These are phyloP conservation scores for Phylloscopus collybita DNA, from an alignment of 2,797 vertebrate genomes.

Conservation along the genomic window DNA sequence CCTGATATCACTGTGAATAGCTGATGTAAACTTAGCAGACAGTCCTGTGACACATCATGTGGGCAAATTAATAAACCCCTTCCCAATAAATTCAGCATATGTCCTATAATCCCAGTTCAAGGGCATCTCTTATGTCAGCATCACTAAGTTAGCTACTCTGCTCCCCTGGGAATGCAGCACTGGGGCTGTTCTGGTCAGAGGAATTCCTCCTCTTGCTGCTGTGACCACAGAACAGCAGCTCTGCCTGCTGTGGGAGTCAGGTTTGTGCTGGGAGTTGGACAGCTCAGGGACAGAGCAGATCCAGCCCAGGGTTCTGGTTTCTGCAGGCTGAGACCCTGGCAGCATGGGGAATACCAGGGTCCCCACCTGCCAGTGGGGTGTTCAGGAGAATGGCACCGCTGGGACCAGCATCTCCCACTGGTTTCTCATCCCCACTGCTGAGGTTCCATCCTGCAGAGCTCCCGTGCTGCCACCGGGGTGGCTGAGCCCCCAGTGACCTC, in stretches of 20 bases:
- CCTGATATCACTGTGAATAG: conserved; percentile 39
- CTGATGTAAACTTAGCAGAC: conserved; percentile 48
- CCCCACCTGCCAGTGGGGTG: not conserved
- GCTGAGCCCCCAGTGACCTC: not conserved
- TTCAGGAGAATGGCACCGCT: not conserved
- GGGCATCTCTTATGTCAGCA: conserved; percentile 11
- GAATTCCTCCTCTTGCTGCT: not conserved
- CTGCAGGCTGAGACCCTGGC: not conserved
- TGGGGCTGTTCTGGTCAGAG: not conserved
- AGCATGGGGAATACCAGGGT: not conserved
- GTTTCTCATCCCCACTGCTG: not conserved
- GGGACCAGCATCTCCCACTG: not conserved
- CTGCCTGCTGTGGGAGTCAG: not conserved
- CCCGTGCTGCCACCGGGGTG: rapidly evolving
- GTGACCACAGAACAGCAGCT: not conserved
- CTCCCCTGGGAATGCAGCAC: not conserved
- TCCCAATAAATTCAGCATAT: conserved; percentile 6
- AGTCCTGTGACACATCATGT: conserved; percentile 54
- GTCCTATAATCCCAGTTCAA: conserved; percentile 34
- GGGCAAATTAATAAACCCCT: conserved; percentile 16
- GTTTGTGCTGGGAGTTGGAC: not conserved
- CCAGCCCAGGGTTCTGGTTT: not conserved
- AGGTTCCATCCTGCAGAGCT: not conserved
- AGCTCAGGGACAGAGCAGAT: not conserved
- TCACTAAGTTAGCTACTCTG: not conserved